A percentile compares a stretch with the other conserved stretches of the same genome.
Evolutionary conservation across 2,888 invertebrate genomes (phyloP).

Genomic region (Pseudococcus jackbeardsleyi): DNA sequence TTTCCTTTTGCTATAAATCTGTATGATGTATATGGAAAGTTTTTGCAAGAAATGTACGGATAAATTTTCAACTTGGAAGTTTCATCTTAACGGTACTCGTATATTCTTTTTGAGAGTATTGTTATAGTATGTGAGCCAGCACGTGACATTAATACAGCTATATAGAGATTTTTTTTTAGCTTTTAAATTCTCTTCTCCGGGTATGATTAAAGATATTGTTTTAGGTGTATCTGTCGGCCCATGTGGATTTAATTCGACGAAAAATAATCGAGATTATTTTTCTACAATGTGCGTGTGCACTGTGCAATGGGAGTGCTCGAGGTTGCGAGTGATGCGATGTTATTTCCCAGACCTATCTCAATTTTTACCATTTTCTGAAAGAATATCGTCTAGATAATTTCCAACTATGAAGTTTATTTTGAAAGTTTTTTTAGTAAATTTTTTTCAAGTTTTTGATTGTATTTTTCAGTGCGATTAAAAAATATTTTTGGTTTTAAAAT

Average conservation of each 20-base stretch:
- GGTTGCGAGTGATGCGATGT: too few relatives aligned
- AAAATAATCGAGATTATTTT: background rate
- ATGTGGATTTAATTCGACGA: background rate
- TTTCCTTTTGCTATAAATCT: conserved; percentile 52
- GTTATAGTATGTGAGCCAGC: conserved; percentile 34
- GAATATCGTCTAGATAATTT: too few relatives aligned
- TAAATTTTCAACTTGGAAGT: conserved; percentile 50
- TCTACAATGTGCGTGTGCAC: too few relatives aligned
- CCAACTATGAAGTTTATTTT: too few relatives aligned
- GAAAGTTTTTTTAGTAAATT: too few relatives aligned
- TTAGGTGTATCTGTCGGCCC: background rate
- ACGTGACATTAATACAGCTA: conserved; percentile 44
- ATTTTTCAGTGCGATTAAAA: too few relatives aligned
- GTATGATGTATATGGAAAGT: conserved; percentile 50
- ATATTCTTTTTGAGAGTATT: conserved; percentile 36
- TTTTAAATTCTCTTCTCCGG: conserved; percentile 28
- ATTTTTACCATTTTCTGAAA: too few relatives aligned
- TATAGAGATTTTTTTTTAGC: conserved; percentile 1
- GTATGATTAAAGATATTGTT: conserved; percentile 11
- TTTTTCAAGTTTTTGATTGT: too few relatives aligned
- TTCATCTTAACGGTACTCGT: conserved; percentile 52
- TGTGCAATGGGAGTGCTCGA: too few relatives aligned
- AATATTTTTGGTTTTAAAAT: too few relatives aligned
- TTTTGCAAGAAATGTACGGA: conserved; percentile 47
- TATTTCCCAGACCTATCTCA: too few relatives aligned